Conservation (phyloP, 37 sponge, comb jelly and placozoan species). For the Tethya wilhelma region DNA sequence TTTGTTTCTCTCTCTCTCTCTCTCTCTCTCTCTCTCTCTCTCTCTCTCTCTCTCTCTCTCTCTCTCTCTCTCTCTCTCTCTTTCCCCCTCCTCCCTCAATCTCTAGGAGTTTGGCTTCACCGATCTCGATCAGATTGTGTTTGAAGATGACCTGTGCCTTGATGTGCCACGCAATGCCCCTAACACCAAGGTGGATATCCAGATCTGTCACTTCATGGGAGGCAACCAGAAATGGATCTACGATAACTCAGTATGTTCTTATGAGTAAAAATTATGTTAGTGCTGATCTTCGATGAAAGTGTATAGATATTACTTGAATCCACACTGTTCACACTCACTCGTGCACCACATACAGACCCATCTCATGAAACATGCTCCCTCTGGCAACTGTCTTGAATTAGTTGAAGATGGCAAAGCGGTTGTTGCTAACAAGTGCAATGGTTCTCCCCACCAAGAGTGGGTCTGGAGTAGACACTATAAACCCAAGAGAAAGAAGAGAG, state of each 20-base stretch:
- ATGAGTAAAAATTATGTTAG: background rate
- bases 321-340: background rate
- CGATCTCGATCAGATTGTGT: constrained; percentile 41
- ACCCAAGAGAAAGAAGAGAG: constrained; percentile 12
- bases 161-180: constrained; percentile 26
- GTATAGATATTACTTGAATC: background rate
- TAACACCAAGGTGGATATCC: constrained; percentile 28
- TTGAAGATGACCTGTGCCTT: constrained; percentile 55
- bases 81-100: background rate
- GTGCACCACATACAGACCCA: constrained; percentile 16
- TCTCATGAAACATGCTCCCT: constrained; percentile 3
- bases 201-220: constrained; percentile 65
- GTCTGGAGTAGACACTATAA: constrained; percentile 13
- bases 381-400: constrained; percentile 18
- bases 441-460: constrained; percentile 25
- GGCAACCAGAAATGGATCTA: constrained; percentile 73
- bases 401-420: constrained; percentile 3
- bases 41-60: constrained; percentile 43
- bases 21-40: constrained; percentile 40
- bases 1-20: constrained; percentile 9
- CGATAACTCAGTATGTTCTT: constrained; percentile 38
- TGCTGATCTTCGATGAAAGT: background rate
- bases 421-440: constrained; percentile 10
- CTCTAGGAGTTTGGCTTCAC: constrained; percentile 59
- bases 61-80: background rate